These are phyloP conservation scores for Nesoenas mayeri DNA, from an alignment of 2,113 vertebrate genomes.

Conservation along the genomic window DNA sequence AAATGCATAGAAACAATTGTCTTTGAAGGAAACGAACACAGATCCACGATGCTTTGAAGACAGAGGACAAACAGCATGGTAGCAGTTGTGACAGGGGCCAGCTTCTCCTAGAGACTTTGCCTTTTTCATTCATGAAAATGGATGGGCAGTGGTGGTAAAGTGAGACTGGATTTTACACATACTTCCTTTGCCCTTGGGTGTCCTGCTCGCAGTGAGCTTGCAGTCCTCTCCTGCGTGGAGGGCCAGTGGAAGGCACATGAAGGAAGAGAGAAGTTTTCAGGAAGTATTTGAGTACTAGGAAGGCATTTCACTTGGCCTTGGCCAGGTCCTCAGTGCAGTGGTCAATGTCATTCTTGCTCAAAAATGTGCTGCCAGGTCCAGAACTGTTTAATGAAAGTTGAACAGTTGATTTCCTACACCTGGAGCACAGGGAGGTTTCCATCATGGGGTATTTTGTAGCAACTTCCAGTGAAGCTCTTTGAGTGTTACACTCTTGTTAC, in stretches of 20 bases:
- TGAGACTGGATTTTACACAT: neutral
- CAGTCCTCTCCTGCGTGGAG: accelerated
- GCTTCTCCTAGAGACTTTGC: neutral
- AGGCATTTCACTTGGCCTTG: neutral
- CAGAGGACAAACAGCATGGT: neutral
- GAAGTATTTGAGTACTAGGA: neutral
- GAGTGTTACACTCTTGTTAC: neutral
- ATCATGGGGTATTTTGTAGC: neutral
- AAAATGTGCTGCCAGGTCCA: neutral
- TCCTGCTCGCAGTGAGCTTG: neutral
- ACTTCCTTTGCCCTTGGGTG: neutral
- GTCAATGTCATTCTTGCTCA: neutral
- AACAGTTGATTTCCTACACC: neutral
- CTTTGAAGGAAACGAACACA: neutral
- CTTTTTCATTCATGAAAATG: slow-evolving; percentile 31
- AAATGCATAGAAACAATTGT: neutral
- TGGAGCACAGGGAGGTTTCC: neutral
- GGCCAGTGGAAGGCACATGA: neutral
- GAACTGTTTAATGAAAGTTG: neutral
- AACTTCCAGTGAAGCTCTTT: neutral
- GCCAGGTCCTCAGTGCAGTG: neutral
- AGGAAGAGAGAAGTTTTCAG: neutral
- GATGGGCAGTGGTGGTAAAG: neutral
- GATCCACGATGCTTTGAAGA: neutral
- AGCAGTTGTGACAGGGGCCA: neutral